Evolutionary conservation across 92 coral and sea anemone genomes (phyloP).

Genomic region (Phymanthus crucifer): DNA sequence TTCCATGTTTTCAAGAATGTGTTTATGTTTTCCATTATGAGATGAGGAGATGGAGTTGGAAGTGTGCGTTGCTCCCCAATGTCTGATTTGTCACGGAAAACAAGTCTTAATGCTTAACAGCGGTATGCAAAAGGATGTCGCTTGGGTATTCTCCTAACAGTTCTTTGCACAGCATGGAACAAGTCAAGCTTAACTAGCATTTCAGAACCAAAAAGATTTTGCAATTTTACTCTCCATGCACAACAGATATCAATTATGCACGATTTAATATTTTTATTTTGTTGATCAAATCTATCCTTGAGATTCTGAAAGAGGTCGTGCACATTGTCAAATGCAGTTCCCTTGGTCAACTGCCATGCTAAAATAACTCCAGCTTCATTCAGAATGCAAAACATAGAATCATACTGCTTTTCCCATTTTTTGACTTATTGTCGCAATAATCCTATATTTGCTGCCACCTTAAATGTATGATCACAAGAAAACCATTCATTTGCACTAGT

Average conservation of each 20-base stretch:
- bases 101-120: slow-evolving; percentile 40
- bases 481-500: slow-evolving; percentile 21
- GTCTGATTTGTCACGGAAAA: slow-evolving; percentile 36
- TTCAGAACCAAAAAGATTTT: slow-evolving; percentile 40
- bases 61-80: slow-evolving; percentile 26
- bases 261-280: slow-evolving; percentile 26
- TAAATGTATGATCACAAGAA: background rate
- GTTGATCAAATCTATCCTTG: slow-evolving; percentile 25
- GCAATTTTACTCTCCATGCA: slow-evolving; percentile 44
- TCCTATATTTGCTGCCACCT: slow-evolving; percentile 25
- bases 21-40: slow-evolving; percentile 34
- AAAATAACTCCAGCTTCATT: slow-evolving; percentile 52
- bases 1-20: slow-evolving; percentile 51
- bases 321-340: slow-evolving; percentile 42
- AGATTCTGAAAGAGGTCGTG: slow-evolving; percentile 27
- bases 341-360: slow-evolving; percentile 40
- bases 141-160: slow-evolving; percentile 35
- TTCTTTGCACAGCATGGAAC: slow-evolving; percentile 49
- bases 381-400: slow-evolving; percentile 52
- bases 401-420: too few relatives aligned
- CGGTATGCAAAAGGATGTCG: slow-evolving; percentile 39
- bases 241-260: slow-evolving; percentile 47
- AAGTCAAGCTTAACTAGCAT: slow-evolving; percentile 37
- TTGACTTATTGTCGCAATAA: background rate
- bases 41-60: slow-evolving; percentile 47